Evolutionary conservation across 2,888 invertebrate genomes (phyloP).

Genomic region (Trichopria drosophilae): DNA sequence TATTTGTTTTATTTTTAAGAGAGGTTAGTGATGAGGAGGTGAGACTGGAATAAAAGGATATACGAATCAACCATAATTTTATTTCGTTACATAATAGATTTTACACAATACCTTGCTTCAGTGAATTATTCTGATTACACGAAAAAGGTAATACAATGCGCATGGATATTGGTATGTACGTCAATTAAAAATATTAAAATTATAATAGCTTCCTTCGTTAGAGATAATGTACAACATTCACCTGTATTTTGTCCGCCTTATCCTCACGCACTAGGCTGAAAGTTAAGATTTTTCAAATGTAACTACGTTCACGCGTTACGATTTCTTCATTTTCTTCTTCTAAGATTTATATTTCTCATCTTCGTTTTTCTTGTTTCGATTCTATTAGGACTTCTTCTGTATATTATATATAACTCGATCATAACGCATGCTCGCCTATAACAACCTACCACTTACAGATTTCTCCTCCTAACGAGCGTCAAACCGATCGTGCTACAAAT

Average conservation of each 20-base stretch:
- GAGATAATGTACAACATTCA: slow-evolving; percentile 52
- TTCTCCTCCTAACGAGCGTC: slow-evolving; percentile 35
- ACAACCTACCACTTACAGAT: slow-evolving; percentile 43
- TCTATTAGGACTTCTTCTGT: too few species aligned
- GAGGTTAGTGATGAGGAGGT: too few species aligned
- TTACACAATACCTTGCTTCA: slow-evolving; percentile 46
- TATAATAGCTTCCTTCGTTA: slow-evolving; percentile 40
- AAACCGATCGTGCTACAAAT: slow-evolving; percentile 49
- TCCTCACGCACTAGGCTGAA: slow-evolving; percentile 43
- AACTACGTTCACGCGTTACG: slow-evolving; percentile 43
- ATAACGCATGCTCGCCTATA: slow-evolving; percentile 41
- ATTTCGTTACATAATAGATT: slow-evolving; percentile 48
- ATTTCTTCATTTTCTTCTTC: slow-evolving; percentile 24
- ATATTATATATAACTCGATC: slow-evolving; percentile 36
- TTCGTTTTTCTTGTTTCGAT: slow-evolving; percentile 10
- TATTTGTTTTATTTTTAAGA: too few species aligned
- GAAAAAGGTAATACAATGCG: slow-evolving; percentile 48
- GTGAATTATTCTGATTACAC: slow-evolving; percentile 46
- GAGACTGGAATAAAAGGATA: too few species aligned
- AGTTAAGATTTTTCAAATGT: slow-evolving; percentile 39
- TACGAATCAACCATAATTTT: slow-evolving; percentile 50
- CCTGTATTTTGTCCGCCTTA: slow-evolving; percentile 36
- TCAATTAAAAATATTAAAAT: slow-evolving; percentile 51
- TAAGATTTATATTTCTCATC: slow-evolving; percentile 10
- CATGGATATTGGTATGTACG: slow-evolving; percentile 44